phyloP scores from a whole-genome alignment of 2,113 vertebrate genomes.

The Circaetus gallicus region DNA sequence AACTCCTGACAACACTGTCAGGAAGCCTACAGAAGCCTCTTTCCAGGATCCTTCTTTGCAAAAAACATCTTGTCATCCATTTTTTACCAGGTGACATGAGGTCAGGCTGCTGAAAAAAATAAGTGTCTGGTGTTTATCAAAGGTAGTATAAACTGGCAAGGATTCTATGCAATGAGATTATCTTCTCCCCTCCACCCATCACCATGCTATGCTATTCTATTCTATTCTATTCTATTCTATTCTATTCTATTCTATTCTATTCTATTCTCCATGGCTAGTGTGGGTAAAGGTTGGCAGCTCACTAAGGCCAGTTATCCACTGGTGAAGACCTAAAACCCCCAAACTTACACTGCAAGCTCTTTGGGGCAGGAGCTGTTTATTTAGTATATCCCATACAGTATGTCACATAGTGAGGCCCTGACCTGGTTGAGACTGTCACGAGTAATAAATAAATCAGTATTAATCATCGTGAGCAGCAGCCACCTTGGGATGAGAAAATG shows the following conservation, averaged over 20 bases:
- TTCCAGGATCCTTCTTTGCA: background rate
- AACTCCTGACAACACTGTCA: background rate
- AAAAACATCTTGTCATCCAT: background rate
- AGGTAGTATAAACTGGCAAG: background rate
- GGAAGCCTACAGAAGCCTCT: background rate
- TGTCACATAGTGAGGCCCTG: background rate
- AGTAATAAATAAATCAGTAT: slow-evolving; percentile 65
- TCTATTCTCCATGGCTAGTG: background rate
- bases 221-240: background rate
- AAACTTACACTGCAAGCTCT: background rate
- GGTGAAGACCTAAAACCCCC: background rate
- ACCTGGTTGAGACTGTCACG: slow-evolving; percentile 35
- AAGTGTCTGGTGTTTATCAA: background rate
- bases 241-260: background rate
- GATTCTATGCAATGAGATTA: background rate
- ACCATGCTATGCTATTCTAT: background rate
- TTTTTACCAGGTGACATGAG: background rate
- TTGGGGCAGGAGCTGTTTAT: slow-evolving; percentile 16
- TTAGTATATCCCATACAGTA: background rate
- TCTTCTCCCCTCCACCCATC: background rate
- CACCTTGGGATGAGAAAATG: slow-evolving; percentile 64
- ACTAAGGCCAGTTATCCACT: background rate
- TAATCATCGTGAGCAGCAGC: slow-evolving; percentile 52
- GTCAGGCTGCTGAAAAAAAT: background rate
- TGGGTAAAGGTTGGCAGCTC: background rate